These are phyloP conservation scores for Hydriomena furcata DNA, from an alignment of 2,888 invertebrate genomes.

Conservation along the genomic window DNA sequence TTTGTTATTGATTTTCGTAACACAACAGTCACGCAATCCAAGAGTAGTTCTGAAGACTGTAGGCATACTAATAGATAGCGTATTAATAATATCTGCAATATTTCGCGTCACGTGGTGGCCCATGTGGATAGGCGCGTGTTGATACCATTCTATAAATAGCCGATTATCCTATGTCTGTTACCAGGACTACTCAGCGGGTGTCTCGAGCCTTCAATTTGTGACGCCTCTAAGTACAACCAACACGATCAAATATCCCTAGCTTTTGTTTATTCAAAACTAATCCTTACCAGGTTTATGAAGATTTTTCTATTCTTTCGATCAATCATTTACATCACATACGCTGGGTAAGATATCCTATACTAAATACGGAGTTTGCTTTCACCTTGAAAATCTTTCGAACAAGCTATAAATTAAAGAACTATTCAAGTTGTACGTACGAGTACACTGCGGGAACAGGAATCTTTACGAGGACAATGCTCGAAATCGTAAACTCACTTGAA, in stretches of 20 bases:
- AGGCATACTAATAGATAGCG: constrained; percentile 37
- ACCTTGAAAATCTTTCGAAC: constrained; percentile 19
- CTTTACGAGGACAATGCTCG: constrained; percentile 55
- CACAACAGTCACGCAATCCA: constrained; percentile 52
- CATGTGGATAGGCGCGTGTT: constrained; percentile 66
- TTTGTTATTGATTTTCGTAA: constrained; percentile 60
- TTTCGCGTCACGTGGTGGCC: constrained; percentile 55
- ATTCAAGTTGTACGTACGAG: constrained; percentile 31
- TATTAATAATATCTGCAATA: constrained; percentile 53
- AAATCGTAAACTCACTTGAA: constrained; percentile 54
- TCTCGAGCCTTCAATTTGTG: constrained; percentile 42
- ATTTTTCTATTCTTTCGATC: background rate
- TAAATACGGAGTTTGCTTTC: constrained; percentile 9
- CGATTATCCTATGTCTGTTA: constrained; percentile 61
- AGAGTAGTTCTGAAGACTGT: constrained; percentile 44
- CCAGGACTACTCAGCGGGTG: constrained; percentile 64
- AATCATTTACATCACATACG: background rate
- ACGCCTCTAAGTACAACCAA: background rate
- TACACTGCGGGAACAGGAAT: constrained; percentile 46
- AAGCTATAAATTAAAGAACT: constrained; percentile 19
- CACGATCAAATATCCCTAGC: background rate
- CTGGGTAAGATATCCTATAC: background rate
- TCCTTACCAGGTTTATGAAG: too few species aligned
- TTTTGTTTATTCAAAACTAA: too few species aligned
- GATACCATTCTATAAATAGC: constrained; percentile 73